Base-by-base conservation (phyloP, 1,140 invertebrate genomes). In the Leguminivora glycinivorella region DNA sequence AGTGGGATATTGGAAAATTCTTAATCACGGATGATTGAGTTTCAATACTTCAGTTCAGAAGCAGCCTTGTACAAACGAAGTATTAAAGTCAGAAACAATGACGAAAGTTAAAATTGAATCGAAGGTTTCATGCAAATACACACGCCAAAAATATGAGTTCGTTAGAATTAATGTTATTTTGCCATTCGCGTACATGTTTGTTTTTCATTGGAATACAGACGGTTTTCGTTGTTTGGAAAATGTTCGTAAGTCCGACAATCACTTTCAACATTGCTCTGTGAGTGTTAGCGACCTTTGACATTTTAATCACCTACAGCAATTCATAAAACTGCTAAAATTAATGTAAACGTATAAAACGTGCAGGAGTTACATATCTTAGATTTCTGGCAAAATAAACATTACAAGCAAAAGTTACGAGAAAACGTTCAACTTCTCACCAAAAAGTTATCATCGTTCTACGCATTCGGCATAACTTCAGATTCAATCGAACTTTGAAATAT, bases 1-100 rank as follows among this genome's bases (percentile, higher is more conserved):
- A 25, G 67, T 25, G 43, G 67, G 47, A 4, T 60, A 60, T 70
- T 56, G 58, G 69, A 66, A 70, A 70, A 70, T 70, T 63, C 58
- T 70, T 70, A 63, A n/a, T 70, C 52, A 66, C 58, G 26, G 58
- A 38, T 56, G 69, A 70, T 63, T 19, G 69, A 52, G 19, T 52
- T 22, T 52, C 69, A 52, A 24, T 70, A 14, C 31, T 14, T 24
- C 26, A 7, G 26, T 69, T 69, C 25, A 26, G n/a, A 29, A 63
- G 58, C 58, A n/a, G 17, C 31, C 26, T 63, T 63, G 22, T 7
- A 19, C 56, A 63, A 29, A 63, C 17, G 58, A 19, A 63, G 14
- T 63, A 63, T 31, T 63, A n/a, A 29, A 63, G 58, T 34, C 58
- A 17, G 24, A 63, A 29, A 63, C 58, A 63, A 63, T 34, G 58